Percentiles rank a stretch among this genome's conserved stretches.
These are phyloP conservation scores for Mus musculus DNA, from an alignment of 2,113 vertebrate species.

Conservation along the genomic window DNA sequence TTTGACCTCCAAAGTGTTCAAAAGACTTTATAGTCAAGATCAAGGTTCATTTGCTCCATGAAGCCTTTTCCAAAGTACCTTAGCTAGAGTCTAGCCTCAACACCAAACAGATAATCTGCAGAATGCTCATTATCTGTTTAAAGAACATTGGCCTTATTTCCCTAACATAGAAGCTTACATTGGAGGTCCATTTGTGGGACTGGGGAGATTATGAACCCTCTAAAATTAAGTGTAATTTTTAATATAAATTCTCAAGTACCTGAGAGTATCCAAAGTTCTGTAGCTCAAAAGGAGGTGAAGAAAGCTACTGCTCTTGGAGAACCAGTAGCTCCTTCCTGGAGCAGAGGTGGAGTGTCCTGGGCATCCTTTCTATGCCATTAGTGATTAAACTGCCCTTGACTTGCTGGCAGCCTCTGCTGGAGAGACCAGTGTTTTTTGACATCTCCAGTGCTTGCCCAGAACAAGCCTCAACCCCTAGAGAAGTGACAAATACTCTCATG, in stretches of 20 bases:
- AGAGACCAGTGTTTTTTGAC: neutral
- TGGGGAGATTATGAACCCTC: neutral
- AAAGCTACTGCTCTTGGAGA: neutral
- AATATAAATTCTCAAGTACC: neutral
- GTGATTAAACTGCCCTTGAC: neutral
- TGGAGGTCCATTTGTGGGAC: neutral
- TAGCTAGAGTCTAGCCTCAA: neutral
- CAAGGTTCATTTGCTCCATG: conserved; percentile 32
- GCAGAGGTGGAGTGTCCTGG: neutral
- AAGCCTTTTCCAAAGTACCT: conserved; percentile 28
- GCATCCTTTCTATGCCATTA: neutral
- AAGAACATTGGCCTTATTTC: neutral
- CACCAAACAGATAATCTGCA: neutral
- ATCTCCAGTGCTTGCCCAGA: neutral
- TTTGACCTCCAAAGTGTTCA: neutral
- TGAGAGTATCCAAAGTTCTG: neutral
- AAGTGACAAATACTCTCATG: neutral
- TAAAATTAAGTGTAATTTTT: conserved; percentile 7
- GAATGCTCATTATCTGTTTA: neutral
- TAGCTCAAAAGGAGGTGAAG: neutral
- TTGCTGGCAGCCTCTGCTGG: neutral
- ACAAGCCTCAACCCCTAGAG: neutral
- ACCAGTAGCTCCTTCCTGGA: neutral
- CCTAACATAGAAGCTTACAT: conserved; percentile 30
- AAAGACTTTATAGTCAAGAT: conserved; percentile 11